Percentiles rank a stretch among this genome's conserved stretches.
Conservation (phyloP, 1,140 invertebrate genomes). For the Metaphire vulgaris region DNA sequence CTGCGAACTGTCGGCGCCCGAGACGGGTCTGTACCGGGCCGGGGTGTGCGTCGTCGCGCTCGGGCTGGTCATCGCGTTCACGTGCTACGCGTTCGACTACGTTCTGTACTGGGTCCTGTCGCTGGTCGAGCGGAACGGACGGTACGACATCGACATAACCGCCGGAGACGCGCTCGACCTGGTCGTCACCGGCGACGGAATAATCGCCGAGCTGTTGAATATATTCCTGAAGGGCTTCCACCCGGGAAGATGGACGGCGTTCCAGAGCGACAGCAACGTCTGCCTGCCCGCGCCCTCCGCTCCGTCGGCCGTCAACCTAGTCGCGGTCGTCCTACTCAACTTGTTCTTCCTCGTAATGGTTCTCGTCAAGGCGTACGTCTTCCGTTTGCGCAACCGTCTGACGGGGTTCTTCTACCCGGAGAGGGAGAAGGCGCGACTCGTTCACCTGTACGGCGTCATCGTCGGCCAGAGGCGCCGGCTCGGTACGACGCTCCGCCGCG, state of each 20-base stretch:
- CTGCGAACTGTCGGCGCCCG: constrained; percentile 5
- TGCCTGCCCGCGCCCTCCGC: neutral
- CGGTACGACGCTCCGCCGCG: constrained; percentile 3
- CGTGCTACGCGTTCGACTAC: constrained; percentile 29
- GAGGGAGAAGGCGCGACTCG: constrained; percentile 24
- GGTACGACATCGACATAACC: neutral
- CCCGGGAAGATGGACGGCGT: constrained; percentile 5
- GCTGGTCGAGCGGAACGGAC: neutral
- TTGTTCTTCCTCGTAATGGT: constrained; percentile 18
- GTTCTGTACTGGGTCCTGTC: constrained; percentile 15
- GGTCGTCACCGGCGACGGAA: constrained; percentile 23
- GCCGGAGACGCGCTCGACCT: constrained; percentile 7
- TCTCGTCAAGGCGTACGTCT: constrained; percentile 27
- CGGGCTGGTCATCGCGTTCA: constrained; percentile 11
- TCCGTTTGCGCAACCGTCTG: constrained; percentile 27
- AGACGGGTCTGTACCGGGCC: constrained; percentile 11
- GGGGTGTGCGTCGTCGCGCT: constrained; percentile 20
- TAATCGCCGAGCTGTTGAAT: constrained; percentile 19
- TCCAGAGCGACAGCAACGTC: constrained; percentile 7
- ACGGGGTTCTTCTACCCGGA: constrained; percentile 29
- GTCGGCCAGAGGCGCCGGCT: constrained; percentile 21
- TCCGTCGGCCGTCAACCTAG: constrained; percentile 14
- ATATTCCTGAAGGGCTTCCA: constrained; percentile 25
- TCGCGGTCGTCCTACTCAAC: constrained; percentile 17
- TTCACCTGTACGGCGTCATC: constrained; percentile 25